Base-by-base conservation (phyloP, 1,140 invertebrate genomes). In the Tetraneura akinire region DNA sequence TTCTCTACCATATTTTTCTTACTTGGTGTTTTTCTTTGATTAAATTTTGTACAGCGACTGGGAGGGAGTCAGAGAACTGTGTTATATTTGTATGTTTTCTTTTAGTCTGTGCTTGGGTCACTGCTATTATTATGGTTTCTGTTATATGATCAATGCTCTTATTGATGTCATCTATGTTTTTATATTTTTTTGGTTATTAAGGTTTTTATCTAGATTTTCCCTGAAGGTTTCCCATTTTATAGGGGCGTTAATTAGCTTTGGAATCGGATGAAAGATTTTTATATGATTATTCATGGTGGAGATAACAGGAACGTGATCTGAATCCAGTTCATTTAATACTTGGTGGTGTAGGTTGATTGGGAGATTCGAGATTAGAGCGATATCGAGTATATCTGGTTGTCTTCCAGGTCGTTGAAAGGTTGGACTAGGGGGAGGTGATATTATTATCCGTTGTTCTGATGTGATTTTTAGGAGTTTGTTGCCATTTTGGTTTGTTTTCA, bases 141-240 rank as follows among this genome's bases (percentile, higher is more conserved):
- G n/a, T 51, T 47, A 71, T 14, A 1, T 71, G 42, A 0, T 45
- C 37, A 16, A 71, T 71, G 9, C 23, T 42, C 23, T 32, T 71
- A 10, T 29, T 49, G 23, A 71, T 71, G 29, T 71, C 37, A 9
- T 71, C n/a, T 45, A 37, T 26, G 16, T 62, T 62, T 71, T 71
- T 29, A 45, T 42, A 49, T 18, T 0, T 21, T 42, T 42, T 0
- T 71, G 68, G 3, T 53, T 53, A 21, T 53, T 53, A 10, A 53
- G 51, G 51, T 53, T 57, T 57, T 57, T 57, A 23, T 68, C 42
- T n/a, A 68, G 5, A 16, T 70, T 70, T 70, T 70, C 13, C 26
- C 21, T 70, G 21, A 70, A 70, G 14, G 23, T 45, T 47, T n/a
- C n/a, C 11, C 66, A 70, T 21, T 16, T 70, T 49, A 49, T 49